Conservation (phyloP, 2,888 invertebrate species). For the Sminthurides aquaticus region DNA sequence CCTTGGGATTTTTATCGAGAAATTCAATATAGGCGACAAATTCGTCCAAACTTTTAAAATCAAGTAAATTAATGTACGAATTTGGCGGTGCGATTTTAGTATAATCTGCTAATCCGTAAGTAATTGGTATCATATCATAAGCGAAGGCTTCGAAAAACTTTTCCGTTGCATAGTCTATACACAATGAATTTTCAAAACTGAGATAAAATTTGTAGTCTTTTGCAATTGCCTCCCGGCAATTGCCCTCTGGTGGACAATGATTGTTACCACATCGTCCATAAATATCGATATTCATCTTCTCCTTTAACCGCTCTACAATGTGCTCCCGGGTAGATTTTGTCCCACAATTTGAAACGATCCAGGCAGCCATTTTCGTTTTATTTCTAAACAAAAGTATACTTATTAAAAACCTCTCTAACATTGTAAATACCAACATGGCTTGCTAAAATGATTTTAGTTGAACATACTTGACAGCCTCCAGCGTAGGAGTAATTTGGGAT, state of each 20-base stretch:
- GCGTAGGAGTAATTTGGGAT: too few relatives aligned
- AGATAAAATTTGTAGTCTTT: slow-evolving; percentile 18
- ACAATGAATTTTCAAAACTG: slow-evolving; percentile 15
- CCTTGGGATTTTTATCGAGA: slow-evolving; percentile 8
- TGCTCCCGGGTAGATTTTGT: neutral
- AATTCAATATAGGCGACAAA: slow-evolving; percentile 1
- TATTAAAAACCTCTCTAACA: too few relatives aligned
- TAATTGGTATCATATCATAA: slow-evolving; percentile 6
- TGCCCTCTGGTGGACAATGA: neutral
- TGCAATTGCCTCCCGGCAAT: neutral
- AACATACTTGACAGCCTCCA: too few relatives aligned
- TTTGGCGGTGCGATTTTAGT: slow-evolving; percentile 10
- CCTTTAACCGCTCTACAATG: neutral
- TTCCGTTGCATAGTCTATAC: slow-evolving; percentile 14
- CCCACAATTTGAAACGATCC: neutral
- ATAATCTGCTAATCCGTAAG: slow-evolving; percentile 9
- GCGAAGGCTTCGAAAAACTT: slow-evolving; percentile 7
- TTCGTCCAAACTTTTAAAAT: neutral
- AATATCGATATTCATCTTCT: neutral
- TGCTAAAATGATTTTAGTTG: too few relatives aligned
- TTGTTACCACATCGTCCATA: neutral
- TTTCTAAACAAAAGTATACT: neutral
- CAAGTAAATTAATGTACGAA: slow-evolving; percentile 7
- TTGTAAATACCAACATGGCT: too few relatives aligned
- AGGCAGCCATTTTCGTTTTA: neutral